Evolutionary conservation across 2,113 vertebrate genomes (phyloP).

Genomic region (Gobius niger): DNA sequence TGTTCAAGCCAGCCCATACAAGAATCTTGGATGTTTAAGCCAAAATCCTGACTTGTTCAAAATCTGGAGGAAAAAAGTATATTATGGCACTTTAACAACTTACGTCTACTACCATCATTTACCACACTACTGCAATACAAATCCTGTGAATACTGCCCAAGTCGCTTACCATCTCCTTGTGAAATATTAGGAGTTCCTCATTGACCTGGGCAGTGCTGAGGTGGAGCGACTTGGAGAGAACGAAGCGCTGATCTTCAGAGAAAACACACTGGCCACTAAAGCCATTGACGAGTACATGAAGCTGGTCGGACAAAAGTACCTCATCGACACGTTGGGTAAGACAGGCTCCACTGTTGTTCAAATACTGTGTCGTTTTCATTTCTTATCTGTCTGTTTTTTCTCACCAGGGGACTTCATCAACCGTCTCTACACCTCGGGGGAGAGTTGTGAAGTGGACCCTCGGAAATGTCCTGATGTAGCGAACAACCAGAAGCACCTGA

Average conservation of each 20-base stretch:
- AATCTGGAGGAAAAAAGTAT: too few relatives aligned
- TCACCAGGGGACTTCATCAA: conserved; percentile 80
- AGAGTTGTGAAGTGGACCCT: conserved; percentile 89
- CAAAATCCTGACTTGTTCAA: too few relatives aligned
- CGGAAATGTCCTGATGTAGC: conserved; percentile 82
- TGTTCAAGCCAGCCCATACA: too few relatives aligned
- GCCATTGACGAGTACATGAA: conserved; percentile 98
- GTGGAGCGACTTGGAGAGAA: conserved; percentile 86
- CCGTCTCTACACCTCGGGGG: conserved; percentile 74
- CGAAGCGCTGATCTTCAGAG: conserved; percentile 90
- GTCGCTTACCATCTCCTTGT: not conserved
- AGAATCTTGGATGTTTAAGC: too few relatives aligned
- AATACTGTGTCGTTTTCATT: not conserved
- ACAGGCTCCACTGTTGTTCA: not conserved
- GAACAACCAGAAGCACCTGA: conserved; percentile 81
- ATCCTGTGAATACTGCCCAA: not conserved
- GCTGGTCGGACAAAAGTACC: conserved; percentile 92
- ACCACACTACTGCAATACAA: too few relatives aligned
- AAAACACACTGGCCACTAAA: conserved; percentile 94
- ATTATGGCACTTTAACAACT: too few relatives aligned
- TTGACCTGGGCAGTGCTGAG: conserved; percentile 85
- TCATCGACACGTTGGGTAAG: conserved; percentile 88
- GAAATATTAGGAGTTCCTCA: conserved; percentile 83
- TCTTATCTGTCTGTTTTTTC: conserved; percentile 7
- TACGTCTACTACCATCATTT: too few relatives aligned